phyloP scores from a whole-genome alignment of 53 echinoderm and acorn worm genomes.

The Zoroaster sp. region DNA sequence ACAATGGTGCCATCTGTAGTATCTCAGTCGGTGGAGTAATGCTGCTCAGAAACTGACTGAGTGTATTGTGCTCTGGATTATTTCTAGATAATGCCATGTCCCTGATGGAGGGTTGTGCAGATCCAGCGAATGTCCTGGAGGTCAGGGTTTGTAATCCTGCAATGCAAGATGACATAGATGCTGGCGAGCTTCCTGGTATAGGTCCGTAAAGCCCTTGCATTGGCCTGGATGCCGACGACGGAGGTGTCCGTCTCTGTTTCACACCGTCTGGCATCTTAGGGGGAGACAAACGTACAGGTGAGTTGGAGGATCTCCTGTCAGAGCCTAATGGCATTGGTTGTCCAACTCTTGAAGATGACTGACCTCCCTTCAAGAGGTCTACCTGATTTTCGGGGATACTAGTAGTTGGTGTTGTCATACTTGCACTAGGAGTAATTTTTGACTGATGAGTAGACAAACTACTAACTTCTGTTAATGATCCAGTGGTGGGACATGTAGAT shows the following conservation, averaged over 20 bases:
- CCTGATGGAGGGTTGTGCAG: conserved; percentile 9
- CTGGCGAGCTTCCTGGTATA: conserved; percentile 14
- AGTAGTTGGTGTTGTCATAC: neutral
- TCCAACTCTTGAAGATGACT: neutral
- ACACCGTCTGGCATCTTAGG: conserved; percentile 31
- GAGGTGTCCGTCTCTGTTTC: conserved; percentile 18
- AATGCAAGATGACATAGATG: conserved; percentile 26
- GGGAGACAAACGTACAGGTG: conserved; percentile 33
- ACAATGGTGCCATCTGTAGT: conserved; percentile 37
- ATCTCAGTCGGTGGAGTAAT: conserved; percentile 30
- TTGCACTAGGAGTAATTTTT: neutral
- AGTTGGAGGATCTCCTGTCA: conserved; percentile 29
- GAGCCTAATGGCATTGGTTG: neutral
- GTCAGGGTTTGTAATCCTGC: conserved; percentile 41
- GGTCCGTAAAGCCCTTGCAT: conserved; percentile 19
- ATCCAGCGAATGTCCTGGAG: conserved; percentile 15
- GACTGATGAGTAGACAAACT: neutral
- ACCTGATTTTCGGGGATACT: neutral
- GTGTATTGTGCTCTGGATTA: conserved; percentile 34
- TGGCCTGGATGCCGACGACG: neutral
- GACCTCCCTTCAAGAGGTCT: neutral
- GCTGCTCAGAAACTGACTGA: conserved; percentile 40
- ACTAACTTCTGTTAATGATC: neutral
- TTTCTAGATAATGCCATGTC: conserved; percentile 25
- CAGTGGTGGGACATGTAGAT: neutral